Conservation (phyloP, 2,797 vertebrate genomes). For the Sparidentex hasta region DNA sequence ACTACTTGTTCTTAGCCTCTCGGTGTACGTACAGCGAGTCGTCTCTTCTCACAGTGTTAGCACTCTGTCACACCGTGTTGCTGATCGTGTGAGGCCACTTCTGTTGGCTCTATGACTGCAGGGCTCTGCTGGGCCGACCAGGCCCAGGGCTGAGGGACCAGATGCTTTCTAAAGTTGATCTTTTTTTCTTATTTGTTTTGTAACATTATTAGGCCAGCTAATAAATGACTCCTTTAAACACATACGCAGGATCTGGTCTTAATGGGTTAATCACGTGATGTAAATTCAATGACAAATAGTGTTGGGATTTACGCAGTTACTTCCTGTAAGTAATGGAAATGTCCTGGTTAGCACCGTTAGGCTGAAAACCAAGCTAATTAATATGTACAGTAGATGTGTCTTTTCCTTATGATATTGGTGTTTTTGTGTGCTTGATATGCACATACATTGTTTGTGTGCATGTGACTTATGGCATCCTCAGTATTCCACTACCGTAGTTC, state of each 20-base stretch:
- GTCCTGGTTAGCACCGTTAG: slow-evolving; percentile 34
- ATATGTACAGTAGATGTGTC: slow-evolving; percentile 13
- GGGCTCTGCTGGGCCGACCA: slow-evolving; percentile 21
- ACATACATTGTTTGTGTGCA: slow-evolving; percentile 12
- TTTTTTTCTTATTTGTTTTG: slow-evolving; percentile 6
- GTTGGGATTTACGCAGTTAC: slow-evolving; percentile 13
- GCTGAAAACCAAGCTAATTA: slow-evolving; percentile 31
- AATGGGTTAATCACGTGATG: slow-evolving; percentile 16
- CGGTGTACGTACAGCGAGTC: slow-evolving; percentile 2
- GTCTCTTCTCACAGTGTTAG: slow-evolving; percentile 45
- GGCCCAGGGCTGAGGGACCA: slow-evolving; percentile 10
- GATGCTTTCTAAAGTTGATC: background rate
- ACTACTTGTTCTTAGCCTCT: slow-evolving; percentile 45
- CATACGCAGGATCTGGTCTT: too few species aligned
- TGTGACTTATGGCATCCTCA: slow-evolving; percentile 1
- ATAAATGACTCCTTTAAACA: slow-evolving; percentile 22
- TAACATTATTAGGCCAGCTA: slow-evolving; percentile 40
- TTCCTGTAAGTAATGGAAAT: slow-evolving; percentile 42
- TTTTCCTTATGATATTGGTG: background rate
- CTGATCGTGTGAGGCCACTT: slow-evolving; percentile 42
- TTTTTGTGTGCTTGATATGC: slow-evolving; percentile 3
- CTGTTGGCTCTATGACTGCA: slow-evolving; percentile 23
- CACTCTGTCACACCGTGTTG: slow-evolving; percentile 32
- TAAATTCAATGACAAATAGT: slow-evolving; percentile 27
- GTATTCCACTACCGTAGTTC: background rate